Conservation (phyloP, 2,888 invertebrate species). For the Elegia similella region DNA sequence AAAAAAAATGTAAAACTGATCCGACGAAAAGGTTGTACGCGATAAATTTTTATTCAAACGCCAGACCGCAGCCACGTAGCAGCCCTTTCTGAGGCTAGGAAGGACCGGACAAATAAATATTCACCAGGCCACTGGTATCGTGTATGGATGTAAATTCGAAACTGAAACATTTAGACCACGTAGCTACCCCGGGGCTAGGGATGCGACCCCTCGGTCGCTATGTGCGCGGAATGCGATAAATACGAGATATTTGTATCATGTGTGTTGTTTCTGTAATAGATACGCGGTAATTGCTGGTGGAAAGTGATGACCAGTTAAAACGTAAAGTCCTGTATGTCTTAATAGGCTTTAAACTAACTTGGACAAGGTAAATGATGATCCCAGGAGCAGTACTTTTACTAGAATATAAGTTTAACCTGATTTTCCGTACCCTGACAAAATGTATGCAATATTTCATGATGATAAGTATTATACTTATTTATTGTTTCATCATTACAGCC, state of each 20-base stretch:
- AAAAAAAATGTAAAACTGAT: neutral
- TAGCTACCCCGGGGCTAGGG: constrained; percentile 46
- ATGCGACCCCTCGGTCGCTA: constrained; percentile 39
- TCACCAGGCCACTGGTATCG: constrained; percentile 44
- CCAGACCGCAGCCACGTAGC: neutral
- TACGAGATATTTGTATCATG: constrained; percentile 46
- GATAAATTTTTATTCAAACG: neutral
- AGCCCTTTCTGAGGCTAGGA: constrained; percentile 12
- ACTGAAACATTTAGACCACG: constrained; percentile 74
- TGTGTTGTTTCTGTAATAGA: constrained; percentile 28
- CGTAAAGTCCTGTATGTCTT: too few species aligned
- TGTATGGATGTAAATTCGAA: constrained; percentile 58
- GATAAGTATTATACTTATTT: too few species aligned
- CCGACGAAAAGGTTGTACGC: neutral
- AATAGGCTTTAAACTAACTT: too few species aligned
- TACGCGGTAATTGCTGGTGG: neutral
- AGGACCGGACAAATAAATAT: constrained; percentile 43
- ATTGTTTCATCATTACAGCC: too few species aligned
- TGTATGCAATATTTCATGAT: too few species aligned
- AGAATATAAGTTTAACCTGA: too few species aligned
- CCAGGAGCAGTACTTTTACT: too few species aligned
- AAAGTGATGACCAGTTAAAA: neutral
- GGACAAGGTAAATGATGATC: too few species aligned
- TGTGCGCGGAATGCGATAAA: constrained; percentile 61
- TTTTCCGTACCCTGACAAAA: too few species aligned